Evolutionary conservation across 2,888 invertebrate genomes (phyloP).

Genomic region (Chesias legatella): DNA sequence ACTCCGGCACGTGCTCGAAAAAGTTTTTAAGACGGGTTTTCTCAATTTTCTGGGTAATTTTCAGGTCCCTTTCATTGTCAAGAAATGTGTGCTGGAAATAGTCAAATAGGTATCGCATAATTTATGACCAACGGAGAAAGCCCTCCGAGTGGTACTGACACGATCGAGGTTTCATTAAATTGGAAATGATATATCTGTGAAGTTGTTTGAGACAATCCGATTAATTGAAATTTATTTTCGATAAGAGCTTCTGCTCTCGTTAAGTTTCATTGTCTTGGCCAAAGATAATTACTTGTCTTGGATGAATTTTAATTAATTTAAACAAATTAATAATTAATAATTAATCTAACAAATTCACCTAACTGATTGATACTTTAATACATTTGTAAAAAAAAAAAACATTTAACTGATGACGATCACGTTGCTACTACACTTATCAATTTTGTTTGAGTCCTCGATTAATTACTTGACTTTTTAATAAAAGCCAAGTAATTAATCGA

Average conservation of each 20-base stretch:
- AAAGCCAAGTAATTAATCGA: too few relatives aligned
- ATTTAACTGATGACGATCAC: too few relatives aligned
- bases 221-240: constrained; percentile 17
- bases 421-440: too few relatives aligned
- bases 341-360: too few relatives aligned
- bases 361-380: too few relatives aligned
- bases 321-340: too few relatives aligned
- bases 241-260: constrained; percentile 6
- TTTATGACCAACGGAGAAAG: constrained; percentile 46
- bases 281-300: too few relatives aligned
- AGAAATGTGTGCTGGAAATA: constrained; percentile 57
- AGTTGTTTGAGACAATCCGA: constrained; percentile 19
- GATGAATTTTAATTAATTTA: too few relatives aligned
- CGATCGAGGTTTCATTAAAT: constrained; percentile 19
- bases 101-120: constrained; percentile 47
- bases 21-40: constrained; percentile 55
- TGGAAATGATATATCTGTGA: constrained; percentile 28
- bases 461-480: too few relatives aligned
- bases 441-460: too few relatives aligned
- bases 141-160: constrained; percentile 29
- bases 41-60: constrained; percentile 54
- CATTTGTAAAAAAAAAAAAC: too few relatives aligned
- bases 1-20: constrained; percentile 32
- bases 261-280: constrained; percentile 8
- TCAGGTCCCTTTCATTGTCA: constrained; percentile 51